phyloP scores from a whole-genome alignment of 1,140 invertebrate species.

The Steinernema feltiae region DNA sequence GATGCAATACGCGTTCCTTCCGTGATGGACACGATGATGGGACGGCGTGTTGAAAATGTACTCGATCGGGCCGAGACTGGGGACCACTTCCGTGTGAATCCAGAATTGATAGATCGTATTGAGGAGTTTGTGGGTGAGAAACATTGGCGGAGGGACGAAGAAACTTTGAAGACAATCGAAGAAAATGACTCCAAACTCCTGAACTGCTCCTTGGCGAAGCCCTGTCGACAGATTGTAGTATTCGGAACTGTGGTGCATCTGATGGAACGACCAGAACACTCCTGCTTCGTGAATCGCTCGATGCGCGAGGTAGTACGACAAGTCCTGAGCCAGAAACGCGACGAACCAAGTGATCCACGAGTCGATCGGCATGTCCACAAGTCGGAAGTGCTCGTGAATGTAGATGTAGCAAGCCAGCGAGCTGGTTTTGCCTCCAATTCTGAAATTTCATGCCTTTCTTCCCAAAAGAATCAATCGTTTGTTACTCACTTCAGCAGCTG shows the following conservation, averaged over 20 bases:
- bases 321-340: conserved; percentile 49
- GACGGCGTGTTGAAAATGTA: conserved; percentile 63
- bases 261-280: conserved; percentile 83
- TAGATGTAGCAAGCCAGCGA: conserved; percentile 21
- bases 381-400: conserved; percentile 22
- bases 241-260: conserved; percentile 87
- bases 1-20: conserved; percentile 64
- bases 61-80: conserved; percentile 61
- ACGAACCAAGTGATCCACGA: conserved; percentile 24
- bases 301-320: conserved; percentile 61
- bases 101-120: conserved; percentile 32
- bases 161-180: conserved; percentile 27
- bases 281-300: conserved; percentile 67
- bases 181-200: conserved; percentile 22
- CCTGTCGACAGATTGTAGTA: conserved; percentile 80
- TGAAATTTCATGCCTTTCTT: neutral
- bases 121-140: conserved; percentile 22
- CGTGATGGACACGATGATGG: conserved; percentile 65
- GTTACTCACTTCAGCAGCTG: conserved; percentile 27
- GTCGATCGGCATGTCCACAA: conserved; percentile 21
- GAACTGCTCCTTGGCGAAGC: conserved; percentile 26
- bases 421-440: conserved; percentile 17
- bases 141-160: conserved; percentile 28
- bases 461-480: neutral
- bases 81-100: conserved; percentile 29